These are phyloP conservation scores for Acanthosoma haemorrhoidale DNA, from an alignment of 2,888 invertebrate genomes.

Conservation along the genomic window DNA sequence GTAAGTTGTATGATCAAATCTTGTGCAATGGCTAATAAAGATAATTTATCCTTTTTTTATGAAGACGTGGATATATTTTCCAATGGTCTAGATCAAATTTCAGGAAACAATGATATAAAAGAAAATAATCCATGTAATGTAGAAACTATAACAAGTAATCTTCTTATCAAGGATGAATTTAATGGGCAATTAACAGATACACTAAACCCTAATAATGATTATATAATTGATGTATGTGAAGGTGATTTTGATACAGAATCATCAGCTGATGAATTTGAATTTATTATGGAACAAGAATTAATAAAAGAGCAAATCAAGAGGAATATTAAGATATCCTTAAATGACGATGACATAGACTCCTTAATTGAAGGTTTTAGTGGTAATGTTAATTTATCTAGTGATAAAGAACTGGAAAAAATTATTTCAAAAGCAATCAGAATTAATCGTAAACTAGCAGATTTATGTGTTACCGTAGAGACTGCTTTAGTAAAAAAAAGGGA, in stretches of 20 bases:
- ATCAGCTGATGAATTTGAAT: slow-evolving; percentile 2
- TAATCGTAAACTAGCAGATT: slow-evolving; percentile 6
- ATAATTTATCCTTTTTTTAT: no score
- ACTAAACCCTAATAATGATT: no score
- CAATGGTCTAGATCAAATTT: no score
- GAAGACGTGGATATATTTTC: no score
- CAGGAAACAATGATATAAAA: no score
- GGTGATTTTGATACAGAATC: background rate
- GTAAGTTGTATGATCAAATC: no score
- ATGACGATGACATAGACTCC: background rate
- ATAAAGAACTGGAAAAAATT: background rate
- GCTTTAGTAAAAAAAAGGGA: background rate
- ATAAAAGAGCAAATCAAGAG: slow-evolving; percentile 10
- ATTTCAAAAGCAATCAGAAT: background rate
- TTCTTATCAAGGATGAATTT: no score
- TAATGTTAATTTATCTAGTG: background rate
- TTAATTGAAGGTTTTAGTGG: background rate
- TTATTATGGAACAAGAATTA: background rate
- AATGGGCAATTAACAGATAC: no score
- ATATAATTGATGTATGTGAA: no score
- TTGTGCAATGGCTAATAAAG: no score
- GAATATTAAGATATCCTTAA: background rate
- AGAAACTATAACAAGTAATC: no score
- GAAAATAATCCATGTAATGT: no score
- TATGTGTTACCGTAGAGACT: background rate